Evolutionary conservation across 2,888 invertebrate species (phyloP).

Genomic region (Metellina segmentata): DNA sequence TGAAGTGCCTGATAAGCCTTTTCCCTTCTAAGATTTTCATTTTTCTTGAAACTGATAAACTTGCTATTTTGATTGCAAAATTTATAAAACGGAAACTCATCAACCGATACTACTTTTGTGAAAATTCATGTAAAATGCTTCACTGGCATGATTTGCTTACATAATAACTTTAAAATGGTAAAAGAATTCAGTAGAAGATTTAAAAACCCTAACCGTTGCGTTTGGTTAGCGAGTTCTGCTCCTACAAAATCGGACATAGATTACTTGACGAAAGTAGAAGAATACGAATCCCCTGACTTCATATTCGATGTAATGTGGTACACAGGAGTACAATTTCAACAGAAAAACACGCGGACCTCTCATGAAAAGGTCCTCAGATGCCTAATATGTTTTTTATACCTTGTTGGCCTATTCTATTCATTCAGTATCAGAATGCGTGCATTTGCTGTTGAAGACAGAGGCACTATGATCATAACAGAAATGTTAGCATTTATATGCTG

Average conservation of each 20-base stretch:
- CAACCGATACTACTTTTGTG: too few species aligned
- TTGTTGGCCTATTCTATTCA: conserved; percentile 49
- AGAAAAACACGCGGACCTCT: neutral
- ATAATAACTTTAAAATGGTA: neutral
- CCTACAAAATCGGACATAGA: neutral
- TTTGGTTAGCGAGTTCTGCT: conserved; percentile 1
- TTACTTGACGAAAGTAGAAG: neutral
- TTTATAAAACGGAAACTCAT: too few species aligned
- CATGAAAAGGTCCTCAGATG: conserved; percentile 38
- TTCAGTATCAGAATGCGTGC: conserved; percentile 52
- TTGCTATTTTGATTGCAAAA: too few species aligned
- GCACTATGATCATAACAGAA: conserved; percentile 67
- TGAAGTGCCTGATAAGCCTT: too few species aligned
- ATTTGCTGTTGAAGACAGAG: conserved; percentile 38
- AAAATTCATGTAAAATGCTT: too few species aligned
- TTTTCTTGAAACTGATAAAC: too few species aligned
- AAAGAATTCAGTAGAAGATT: conserved; percentile 16
- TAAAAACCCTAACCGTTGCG: conserved; percentile 3
- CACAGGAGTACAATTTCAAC: conserved; percentile 50
- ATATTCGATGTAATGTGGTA: conserved; percentile 61
- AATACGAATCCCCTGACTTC: conserved; percentile 52
- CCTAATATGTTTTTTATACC: conserved; percentile 38
- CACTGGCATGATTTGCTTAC: conserved; percentile 24
- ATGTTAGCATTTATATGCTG: conserved; percentile 48
- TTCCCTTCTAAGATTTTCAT: too few species aligned